Conservation (phyloP, 2,797 vertebrate species). For the Siniperca scherzeri region DNA sequence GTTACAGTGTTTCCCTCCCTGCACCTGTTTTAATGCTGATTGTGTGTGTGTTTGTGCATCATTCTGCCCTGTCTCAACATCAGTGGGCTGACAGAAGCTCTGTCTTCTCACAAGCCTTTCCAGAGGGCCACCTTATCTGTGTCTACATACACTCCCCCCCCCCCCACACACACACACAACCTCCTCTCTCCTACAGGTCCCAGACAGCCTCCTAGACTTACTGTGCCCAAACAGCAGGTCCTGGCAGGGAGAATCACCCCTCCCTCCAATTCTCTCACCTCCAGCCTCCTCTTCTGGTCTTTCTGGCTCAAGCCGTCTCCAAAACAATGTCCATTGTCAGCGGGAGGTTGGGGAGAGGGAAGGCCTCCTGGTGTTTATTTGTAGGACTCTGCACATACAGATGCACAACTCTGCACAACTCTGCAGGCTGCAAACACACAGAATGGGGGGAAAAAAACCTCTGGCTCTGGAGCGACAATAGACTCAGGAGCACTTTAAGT, state of each 20-base stretch:
- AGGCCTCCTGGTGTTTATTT: conserved; percentile 63
- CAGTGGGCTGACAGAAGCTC: conserved; percentile 57
- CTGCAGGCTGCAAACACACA: conserved; percentile 39
- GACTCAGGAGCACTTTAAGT: conserved; percentile 24
- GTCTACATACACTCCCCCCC: conserved; percentile 62
- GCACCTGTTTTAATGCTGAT: conserved; percentile 65
- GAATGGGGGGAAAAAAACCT: not conserved
- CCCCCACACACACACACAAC: conserved; percentile 24
- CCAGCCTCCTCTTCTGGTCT: conserved; percentile 45
- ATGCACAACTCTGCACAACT: conserved; percentile 8
- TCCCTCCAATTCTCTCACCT: conserved; percentile 43
- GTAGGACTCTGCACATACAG: conserved; percentile 38
- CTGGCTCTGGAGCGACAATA: conserved; percentile 27
- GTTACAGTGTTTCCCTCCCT: conserved; percentile 21
- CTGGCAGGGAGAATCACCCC: conserved; percentile 50
- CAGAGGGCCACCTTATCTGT: conserved; percentile 75
- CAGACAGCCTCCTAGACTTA: conserved; percentile 61
- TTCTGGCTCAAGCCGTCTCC: conserved; percentile 57
- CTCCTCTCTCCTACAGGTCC: conserved; percentile 46
- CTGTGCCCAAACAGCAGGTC: conserved; percentile 59
- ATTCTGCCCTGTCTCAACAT: conserved; percentile 56
- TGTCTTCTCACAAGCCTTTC: conserved; percentile 67
- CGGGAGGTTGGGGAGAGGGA: conserved; percentile 48
- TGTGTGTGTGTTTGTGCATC: conserved; percentile 48
- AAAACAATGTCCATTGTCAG: conserved; percentile 71